Evolutionary conservation across 2,888 invertebrate species (phyloP), one percentile per base, ranked within the genome.

Genomic region (Rhabditoides inermis): DNA sequence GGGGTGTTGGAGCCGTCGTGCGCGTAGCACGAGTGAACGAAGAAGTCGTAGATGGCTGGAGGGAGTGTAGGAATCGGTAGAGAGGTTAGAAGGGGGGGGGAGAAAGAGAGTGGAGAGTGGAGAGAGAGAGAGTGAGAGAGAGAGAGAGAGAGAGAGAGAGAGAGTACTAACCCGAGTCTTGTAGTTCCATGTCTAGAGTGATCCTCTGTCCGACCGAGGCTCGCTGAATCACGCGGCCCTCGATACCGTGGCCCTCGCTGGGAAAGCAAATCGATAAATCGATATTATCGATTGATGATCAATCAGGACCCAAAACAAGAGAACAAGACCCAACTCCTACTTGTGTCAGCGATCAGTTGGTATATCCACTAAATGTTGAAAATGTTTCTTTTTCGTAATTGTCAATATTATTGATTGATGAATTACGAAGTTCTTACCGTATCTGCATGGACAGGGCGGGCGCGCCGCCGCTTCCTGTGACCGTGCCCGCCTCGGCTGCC

Each of bases 11-110:
- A 63, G 4, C 74, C 74, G 45, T 74, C 74, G 48, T 74, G 72
- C 25, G 74, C 73, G 49, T 68, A 64, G 51, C 74, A 74, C n/a
- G 70, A 70, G 53, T 75, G 72, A 1, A 74, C 72, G 48, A 71
- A 73, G 58, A 74, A 70, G 53, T 75, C 74, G 49, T 71, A 73
- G 46, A 72, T 72, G 4, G 72, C 74, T 74, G 54, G 51, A 72
- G 32, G 15, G 32, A 32, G 7, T 15, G 15, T 15, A 10, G 7
- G 10, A 32, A 15, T 10, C 32, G 10, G 7, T 32, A 15, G 15
- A 32, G 10, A 10, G 15, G 32, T 32, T 32, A 10, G 10, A 32
- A 32, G 32, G 32, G 32, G 7, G 32, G 32, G 32, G 7, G 10
- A 32, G 15, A 32, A 32, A 7, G 32, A 32, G 10, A 10, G 10